Conservation (phyloP, 2,888 invertebrate species). For the Tachystola acroxantha region DNA sequence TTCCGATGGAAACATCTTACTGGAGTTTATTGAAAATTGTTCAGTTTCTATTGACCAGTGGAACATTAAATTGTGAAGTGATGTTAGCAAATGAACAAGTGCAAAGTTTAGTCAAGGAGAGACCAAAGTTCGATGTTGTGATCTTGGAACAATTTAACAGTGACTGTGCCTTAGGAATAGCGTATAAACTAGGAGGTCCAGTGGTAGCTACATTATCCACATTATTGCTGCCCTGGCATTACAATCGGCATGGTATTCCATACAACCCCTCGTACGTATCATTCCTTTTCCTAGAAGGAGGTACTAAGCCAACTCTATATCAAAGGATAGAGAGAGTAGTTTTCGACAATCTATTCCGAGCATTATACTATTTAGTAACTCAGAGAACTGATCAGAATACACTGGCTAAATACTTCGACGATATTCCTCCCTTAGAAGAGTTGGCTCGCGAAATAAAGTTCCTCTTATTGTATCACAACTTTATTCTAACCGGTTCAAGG, state of each 20-base stretch:
- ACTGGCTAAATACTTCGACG: conserved; percentile 58
- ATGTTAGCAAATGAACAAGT: conserved; percentile 50
- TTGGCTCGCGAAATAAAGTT: conserved; percentile 76
- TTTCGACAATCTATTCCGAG: conserved; percentile 42
- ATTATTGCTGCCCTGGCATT: conserved; percentile 80
- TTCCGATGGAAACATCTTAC: conserved; percentile 34
- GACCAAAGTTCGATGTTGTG: conserved; percentile 81
- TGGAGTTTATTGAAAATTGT: neutral
- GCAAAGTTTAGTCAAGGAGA: conserved; percentile 46
- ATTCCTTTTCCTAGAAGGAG: conserved; percentile 65
- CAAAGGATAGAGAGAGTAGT: conserved; percentile 53
- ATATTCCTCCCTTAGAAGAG: conserved; percentile 73
- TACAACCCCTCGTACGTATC: conserved; percentile 79
- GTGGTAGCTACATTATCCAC: conserved; percentile 78
- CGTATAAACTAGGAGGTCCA: conserved; percentile 80
- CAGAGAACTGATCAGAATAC: conserved; percentile 48
- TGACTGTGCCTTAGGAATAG: conserved; percentile 83
- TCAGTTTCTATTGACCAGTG: conserved; percentile 13
- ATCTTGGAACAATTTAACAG: conserved; percentile 84
- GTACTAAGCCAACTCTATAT: conserved; percentile 50
- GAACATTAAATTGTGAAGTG: conserved; percentile 47
- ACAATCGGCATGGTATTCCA: conserved; percentile 74
- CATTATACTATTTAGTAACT: conserved; percentile 32
- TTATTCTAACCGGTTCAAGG: conserved; percentile 75
- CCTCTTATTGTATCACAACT: conserved; percentile 80